Evolutionary conservation across 2,113 vertebrate species (phyloP).

Genomic region (Pungitius pungitius): DNA sequence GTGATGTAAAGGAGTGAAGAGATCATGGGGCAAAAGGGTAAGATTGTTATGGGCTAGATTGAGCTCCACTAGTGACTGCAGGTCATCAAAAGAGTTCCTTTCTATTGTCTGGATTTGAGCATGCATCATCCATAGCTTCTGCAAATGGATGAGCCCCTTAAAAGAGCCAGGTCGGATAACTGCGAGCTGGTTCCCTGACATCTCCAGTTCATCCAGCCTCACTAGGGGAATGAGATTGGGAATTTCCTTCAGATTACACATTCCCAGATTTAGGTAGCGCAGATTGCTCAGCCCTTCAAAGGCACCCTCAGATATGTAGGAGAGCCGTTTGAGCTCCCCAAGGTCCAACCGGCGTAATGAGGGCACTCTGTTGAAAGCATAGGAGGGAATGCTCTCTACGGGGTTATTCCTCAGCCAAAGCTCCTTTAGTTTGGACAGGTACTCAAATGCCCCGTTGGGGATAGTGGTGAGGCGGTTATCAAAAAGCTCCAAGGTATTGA

Average conservation of each 20-base stretch:
- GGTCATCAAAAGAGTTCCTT: slow-evolving; percentile 97
- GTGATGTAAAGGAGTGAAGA: slow-evolving; percentile 96
- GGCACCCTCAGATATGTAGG: slow-evolving; percentile 98
- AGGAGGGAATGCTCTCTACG: slow-evolving; percentile 98
- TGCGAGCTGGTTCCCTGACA: slow-evolving; percentile 97
- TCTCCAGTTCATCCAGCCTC: slow-evolving; percentile 96
- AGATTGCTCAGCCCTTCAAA: slow-evolving; percentile 99
- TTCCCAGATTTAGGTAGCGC: slow-evolving; percentile 98
- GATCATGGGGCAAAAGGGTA: slow-evolving; percentile 96
- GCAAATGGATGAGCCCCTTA: slow-evolving; percentile 97
- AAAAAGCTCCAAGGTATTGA: slow-evolving; percentile 99
- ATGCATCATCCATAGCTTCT: slow-evolving; percentile 99
- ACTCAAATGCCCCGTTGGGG: slow-evolving; percentile 98
- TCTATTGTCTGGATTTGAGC: slow-evolving; percentile 98
- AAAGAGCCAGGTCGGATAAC: slow-evolving; percentile 95
- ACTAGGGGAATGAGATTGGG: slow-evolving; percentile 97
- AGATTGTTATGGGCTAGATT: slow-evolving; percentile 99
- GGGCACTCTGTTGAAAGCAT: slow-evolving; percentile 98
- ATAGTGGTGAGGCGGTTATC: slow-evolving; percentile 99
- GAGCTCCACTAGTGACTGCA: slow-evolving; percentile 97
- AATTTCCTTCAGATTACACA: slow-evolving; percentile 99
- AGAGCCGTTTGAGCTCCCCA: slow-evolving; percentile 96
- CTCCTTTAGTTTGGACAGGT: slow-evolving; percentile 98
- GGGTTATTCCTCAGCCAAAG: slow-evolving; percentile 98
- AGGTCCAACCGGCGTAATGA: slow-evolving; percentile 94